phyloP scores from a whole-genome alignment of 2,888 invertebrate species.

The Craniophora ligustri region DNA sequence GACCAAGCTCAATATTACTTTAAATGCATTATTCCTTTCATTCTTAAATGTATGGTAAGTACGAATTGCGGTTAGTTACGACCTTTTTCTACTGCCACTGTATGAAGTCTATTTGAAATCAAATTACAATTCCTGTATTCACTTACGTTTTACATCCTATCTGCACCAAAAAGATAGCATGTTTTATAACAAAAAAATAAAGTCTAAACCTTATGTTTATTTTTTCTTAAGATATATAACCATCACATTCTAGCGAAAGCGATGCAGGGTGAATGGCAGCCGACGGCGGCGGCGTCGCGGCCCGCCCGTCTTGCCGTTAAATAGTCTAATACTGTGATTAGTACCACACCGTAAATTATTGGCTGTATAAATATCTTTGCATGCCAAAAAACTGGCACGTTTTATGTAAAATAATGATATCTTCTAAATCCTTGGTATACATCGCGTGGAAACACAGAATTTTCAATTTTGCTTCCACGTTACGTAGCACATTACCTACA shows the following conservation, averaged over 20 bases:
- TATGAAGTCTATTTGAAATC: slow-evolving; percentile 5
- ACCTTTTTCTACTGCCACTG: background rate
- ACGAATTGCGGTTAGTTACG: slow-evolving; percentile 22
- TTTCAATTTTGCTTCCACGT: background rate
- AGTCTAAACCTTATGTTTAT: background rate
- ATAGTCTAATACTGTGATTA: slow-evolving; percentile 57
- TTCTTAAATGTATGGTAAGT: slow-evolving; percentile 7
- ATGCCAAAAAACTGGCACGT: slow-evolving; percentile 18
- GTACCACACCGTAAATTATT: slow-evolving; percentile 50
- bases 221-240: slow-evolving; percentile 25
- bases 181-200: background rate
- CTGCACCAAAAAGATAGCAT: background rate
- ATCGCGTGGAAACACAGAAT: slow-evolving; percentile 8
- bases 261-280: slow-evolving; percentile 65
- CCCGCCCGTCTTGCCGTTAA: no score
- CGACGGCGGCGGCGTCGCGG: no score
- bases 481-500: slow-evolving; percentile 3
- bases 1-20: slow-evolving; percentile 34
- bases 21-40: slow-evolving; percentile 32
- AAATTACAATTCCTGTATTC: slow-evolving; percentile 16
- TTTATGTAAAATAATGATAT: slow-evolving; percentile 14
- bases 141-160: background rate
- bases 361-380: slow-evolving; percentile 34
- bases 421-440: slow-evolving; percentile 3
- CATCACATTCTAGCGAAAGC: slow-evolving; percentile 54